Evolutionary conservation across 2,888 invertebrate genomes (phyloP).

Genomic region (Nomada lathburiana): DNA sequence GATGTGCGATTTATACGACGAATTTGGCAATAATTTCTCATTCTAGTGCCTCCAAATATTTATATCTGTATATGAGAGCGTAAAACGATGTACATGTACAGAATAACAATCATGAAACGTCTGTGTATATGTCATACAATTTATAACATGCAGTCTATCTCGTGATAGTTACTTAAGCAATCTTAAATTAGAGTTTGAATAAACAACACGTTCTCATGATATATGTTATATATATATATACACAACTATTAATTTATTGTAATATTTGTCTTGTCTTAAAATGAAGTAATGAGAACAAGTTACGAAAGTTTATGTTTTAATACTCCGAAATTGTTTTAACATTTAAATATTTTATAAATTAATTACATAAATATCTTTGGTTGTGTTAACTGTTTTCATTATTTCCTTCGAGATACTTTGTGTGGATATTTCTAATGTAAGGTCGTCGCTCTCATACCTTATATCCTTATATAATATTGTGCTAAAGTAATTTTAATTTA

Average conservation of each 20-base stretch:
- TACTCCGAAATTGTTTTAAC: conserved; percentile 7
- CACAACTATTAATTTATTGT: conserved; percentile 1
- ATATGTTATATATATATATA: neutral
- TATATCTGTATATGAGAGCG: conserved; percentile 51
- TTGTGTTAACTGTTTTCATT: neutral
- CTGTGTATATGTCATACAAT: conserved; percentile 17
- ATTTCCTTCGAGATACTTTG: conserved; percentile 36
- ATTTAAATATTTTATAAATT: conserved; percentile 16
- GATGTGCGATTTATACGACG: conserved; percentile 40
- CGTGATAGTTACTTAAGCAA: conserved; percentile 33
- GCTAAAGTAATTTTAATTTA: conserved; percentile 55
- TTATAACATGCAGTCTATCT: conserved; percentile 44
- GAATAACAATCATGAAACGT: conserved; percentile 16
- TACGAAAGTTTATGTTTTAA: conserved; percentile 1
- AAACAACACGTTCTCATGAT: conserved; percentile 11
- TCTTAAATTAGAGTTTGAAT: neutral
- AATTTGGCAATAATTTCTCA: conserved; percentile 71
- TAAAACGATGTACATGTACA: conserved; percentile 44
- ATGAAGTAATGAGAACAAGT: neutral
- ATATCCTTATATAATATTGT: conserved; percentile 42
- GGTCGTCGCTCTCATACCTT: conserved; percentile 21
- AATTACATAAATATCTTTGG: conserved; percentile 9
- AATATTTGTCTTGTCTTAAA: conserved; percentile 8
- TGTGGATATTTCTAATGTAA: conserved; percentile 36
- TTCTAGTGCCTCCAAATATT: conserved; percentile 63